Evolutionary conservation across 2,888 invertebrate genomes (phyloP).

Genomic region (Apomyelois bistriatella): DNA sequence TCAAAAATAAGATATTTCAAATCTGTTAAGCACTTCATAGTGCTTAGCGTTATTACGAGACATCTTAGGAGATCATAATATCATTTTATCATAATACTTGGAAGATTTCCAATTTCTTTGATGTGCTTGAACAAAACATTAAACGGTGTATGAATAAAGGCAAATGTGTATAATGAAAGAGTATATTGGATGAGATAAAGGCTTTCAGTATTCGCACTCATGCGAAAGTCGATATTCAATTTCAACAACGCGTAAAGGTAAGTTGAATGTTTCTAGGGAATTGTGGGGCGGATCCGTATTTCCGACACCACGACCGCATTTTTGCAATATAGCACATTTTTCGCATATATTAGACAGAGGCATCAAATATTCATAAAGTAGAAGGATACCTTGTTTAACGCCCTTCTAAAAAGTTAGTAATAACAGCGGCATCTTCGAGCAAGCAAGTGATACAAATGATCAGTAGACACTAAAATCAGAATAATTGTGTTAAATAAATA

Average conservation of each 20-base stretch:
- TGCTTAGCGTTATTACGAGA: neutral
- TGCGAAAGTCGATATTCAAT: slow-evolving; percentile 8
- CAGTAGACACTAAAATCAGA: too few species aligned
- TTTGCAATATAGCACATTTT: neutral
- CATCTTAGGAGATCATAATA: neutral
- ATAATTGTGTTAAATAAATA: too few species aligned
- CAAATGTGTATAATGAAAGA: slow-evolving; percentile 7
- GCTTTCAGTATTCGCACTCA: slow-evolving; percentile 1
- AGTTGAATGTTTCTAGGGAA: neutral
- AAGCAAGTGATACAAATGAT: too few species aligned
- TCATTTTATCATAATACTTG: neutral
- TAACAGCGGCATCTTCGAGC: too few species aligned
- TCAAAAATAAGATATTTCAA: too few species aligned
- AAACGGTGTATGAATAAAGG: slow-evolving; percentile 14
- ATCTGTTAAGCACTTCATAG: neutral
- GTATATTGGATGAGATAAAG: slow-evolving; percentile 8
- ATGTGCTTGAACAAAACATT: slow-evolving; percentile 3
- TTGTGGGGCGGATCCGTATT: neutral
- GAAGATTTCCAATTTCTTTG: slow-evolving; percentile 7
- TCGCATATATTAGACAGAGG: slow-evolving; percentile 3
- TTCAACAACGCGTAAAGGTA: slow-evolving; percentile 3
- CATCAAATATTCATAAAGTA: neutral
- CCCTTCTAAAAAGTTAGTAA: too few species aligned
- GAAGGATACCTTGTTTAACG: neutral
- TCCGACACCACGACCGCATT: neutral